These are phyloP conservation scores for Andrena praecox DNA, from an alignment of 2,888 invertebrate species.

Conservation along the genomic window DNA sequence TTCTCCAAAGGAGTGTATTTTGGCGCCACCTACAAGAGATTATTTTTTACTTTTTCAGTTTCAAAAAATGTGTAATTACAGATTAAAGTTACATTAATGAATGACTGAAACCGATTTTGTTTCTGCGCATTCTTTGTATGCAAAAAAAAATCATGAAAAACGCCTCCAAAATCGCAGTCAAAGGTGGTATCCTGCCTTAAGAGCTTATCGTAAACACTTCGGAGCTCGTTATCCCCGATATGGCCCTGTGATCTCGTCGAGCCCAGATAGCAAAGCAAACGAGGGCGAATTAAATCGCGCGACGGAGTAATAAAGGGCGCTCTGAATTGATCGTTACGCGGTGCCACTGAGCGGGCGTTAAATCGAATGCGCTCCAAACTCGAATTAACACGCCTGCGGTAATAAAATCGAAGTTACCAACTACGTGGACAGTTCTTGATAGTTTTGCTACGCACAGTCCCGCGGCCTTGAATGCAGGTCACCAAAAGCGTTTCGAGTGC, in stretches of 20 bases:
- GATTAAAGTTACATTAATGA: no score
- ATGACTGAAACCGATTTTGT: no score
- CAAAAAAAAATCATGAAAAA: no score
- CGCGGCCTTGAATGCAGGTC: conserved; percentile 58
- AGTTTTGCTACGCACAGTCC: background rate
- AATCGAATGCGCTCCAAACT: conserved; percentile 9
- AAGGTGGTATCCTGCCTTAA: no score
- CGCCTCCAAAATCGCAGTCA: no score
- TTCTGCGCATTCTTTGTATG: no score
- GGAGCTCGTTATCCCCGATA: background rate
- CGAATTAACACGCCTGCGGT: background rate
- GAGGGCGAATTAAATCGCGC: background rate
- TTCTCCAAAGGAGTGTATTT: no score
- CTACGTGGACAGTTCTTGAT: background rate
- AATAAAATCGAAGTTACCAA: background rate
- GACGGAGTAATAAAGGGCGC: background rate
- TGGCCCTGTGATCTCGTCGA: background rate
- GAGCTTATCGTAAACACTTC: background rate
- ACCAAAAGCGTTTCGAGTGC: conserved; percentile 42
- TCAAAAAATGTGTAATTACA: no score
- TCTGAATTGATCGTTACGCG: conserved; percentile 15
- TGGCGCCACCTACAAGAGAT: no score
- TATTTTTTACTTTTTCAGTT: no score
- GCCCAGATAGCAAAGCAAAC: background rate
- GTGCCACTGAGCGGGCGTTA: conserved; percentile 3